These are phyloP conservation scores for Dipus sagitta DNA, from an alignment of 2,797 vertebrate genomes.

Conservation along the genomic window DNA sequence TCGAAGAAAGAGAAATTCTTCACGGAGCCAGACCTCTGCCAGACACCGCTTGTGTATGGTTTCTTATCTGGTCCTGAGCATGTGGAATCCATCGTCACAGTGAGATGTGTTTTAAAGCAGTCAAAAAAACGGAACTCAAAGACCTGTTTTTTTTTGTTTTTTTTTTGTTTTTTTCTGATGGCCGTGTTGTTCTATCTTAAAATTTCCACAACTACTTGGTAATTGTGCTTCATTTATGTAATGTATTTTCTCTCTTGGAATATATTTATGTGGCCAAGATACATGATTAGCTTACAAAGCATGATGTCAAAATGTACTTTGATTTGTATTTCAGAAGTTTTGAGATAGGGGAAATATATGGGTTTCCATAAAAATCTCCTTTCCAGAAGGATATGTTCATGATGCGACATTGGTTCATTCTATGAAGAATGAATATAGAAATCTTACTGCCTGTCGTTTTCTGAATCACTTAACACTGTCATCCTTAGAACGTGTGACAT, in stretches of 20 bases:
- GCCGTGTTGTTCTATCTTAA: background rate
- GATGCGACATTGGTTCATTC: background rate
- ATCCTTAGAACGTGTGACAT: background rate
- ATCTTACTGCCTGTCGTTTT: background rate
- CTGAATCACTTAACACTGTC: background rate
- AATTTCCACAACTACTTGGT: no score
- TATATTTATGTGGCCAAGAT: background rate
- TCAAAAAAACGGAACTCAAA: background rate
- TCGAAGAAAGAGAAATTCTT: background rate
- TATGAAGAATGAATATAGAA: background rate
- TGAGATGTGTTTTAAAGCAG: background rate
- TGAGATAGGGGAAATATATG: background rate
- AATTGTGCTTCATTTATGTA: background rate
- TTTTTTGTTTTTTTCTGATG: background rate
- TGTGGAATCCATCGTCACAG: accelerated
- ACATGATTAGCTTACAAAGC: background rate
- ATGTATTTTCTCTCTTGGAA: background rate
- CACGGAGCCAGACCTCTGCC: background rate
- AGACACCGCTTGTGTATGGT: background rate
- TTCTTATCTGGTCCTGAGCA: background rate
- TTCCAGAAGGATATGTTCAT: background rate
- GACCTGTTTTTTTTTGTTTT: background rate
- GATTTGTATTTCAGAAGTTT: background rate
- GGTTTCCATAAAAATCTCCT: background rate
- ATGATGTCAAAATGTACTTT: background rate